These are phyloP conservation scores for Orthonevra nobilis DNA, from an alignment of 2,888 invertebrate genomes.

Conservation along the genomic window DNA sequence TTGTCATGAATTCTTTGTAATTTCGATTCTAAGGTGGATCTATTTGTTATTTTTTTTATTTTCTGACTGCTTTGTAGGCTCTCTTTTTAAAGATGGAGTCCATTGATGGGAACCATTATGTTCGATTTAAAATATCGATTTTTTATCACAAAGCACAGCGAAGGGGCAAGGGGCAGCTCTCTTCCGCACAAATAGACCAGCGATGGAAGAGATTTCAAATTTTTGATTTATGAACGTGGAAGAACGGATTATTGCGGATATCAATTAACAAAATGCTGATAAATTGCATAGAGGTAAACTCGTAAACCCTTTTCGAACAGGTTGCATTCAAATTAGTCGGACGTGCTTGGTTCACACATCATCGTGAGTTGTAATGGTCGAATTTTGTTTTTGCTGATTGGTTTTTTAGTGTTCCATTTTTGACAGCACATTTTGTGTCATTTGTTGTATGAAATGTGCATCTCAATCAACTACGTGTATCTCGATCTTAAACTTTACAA, in stretches of 20 bases:
- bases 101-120: conserved; percentile 16
- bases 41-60: background rate
- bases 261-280: conserved; percentile 45
- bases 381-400: too few species aligned
- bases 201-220: conserved; percentile 8
- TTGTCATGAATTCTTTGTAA: too few species aligned
- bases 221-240: conserved; percentile 27
- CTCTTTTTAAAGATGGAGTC: conserved; percentile 3
- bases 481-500: too few species aligned
- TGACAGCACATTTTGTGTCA: too few species aligned
- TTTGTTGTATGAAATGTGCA: too few species aligned
- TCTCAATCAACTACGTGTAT: too few species aligned
- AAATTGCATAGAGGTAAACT: conserved; percentile 29
- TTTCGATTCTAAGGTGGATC: too few species aligned
- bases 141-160: background rate
- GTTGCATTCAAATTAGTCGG: background rate
- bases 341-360: too few species aligned
- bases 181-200: too few species aligned
- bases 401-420: too few species aligned
- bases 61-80: background rate
- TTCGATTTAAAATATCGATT: conserved; percentile 26
- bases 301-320: conserved; percentile 15
- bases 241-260: conserved; percentile 44
- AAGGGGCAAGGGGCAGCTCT: conserved; percentile 10
- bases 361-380: too few species aligned